Evolutionary conservation across 1,140 invertebrate species (phyloP), one percentile per base, ranked within the genome.

Genomic region (Gerris buenoi): DNA sequence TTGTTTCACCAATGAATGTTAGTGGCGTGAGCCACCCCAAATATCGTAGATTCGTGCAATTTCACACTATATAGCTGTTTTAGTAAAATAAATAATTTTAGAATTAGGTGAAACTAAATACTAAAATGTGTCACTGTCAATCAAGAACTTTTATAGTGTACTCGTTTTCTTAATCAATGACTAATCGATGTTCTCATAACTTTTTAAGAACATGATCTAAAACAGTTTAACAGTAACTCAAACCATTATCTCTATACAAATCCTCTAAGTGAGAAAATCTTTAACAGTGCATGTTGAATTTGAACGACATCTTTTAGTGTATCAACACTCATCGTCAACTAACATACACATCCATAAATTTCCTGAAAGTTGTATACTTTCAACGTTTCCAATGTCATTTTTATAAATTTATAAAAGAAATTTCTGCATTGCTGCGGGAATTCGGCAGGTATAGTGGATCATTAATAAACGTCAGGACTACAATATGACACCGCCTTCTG

Each of bases 241-340:
- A n/a, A 29, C 62, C 66, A 72, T 63, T 73, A 71, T 60, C 70
- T 67, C 1, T 72, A 26, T n/a, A 60, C 14, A n/a, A n/a, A n/a
- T 65, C 65, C 18, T 66, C 71, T n/a, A 13, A 0, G 27, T 60
- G 22, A 14, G 72, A 63, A 27, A 73, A 22, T 18, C n/a, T 22
- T 29, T 25, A 61, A 66, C 0, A 74, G 1, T 27, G 72, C 62
- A 1, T 27, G 14, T 23, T 67, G 68, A 14, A 72, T 13, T 56
- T 68, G n/a, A 15, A 68, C n/a, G 22, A 71, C 73, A 10, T 66
- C 66, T 63, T 69, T 28, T 28, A 68, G 64, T 26, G 22, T 25
- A 25, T 67, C 67, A 14, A 71, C 70, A 25, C 78, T 76, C 23
- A 71, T 82, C 78, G 67, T 82, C 79, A 2, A 80, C 74, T 68